These are phyloP conservation scores for Cosmopolites sordidus DNA, from an alignment of 2,888 invertebrate genomes.

Conservation along the genomic window DNA sequence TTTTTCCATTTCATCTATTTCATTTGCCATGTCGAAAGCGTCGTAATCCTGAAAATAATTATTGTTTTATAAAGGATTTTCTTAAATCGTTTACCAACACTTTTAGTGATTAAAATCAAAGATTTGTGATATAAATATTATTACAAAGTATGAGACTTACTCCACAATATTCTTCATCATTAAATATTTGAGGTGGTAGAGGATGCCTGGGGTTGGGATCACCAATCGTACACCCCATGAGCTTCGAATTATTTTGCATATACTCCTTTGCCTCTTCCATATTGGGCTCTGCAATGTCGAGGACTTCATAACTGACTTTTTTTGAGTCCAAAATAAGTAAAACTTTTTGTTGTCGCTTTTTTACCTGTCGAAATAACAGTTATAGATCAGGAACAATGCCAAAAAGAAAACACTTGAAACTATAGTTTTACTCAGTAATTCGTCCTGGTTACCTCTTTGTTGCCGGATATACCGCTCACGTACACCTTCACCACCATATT, in stretches of 20 bases:
- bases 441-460: constrained; percentile 74
- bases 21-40: constrained; percentile 86
- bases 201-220: constrained; percentile 73
- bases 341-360: constrained; percentile 92
- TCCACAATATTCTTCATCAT: constrained; percentile 88
- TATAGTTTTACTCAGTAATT: constrained; percentile 2
- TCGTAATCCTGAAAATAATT: constrained; percentile 76
- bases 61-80: too few relatives aligned
- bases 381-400: constrained; percentile 11
- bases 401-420: constrained; percentile 5
- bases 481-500: constrained; percentile 87
- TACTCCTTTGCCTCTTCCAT: constrained; percentile 83
- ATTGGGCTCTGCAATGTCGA: constrained; percentile 94
- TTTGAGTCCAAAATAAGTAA: constrained; percentile 91
- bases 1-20: constrained; percentile 82
- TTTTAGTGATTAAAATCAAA: too few relatives aligned
- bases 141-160: constrained; percentile 57
- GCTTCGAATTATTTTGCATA: constrained; percentile 84
- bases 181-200: constrained; percentile 91
- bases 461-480: constrained; percentile 88
- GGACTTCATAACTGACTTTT: constrained; percentile 79
- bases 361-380: constrained; percentile 62
- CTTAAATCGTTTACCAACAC: too few relatives aligned
- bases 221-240: constrained; percentile 68
- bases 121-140: too few relatives aligned